A percentile compares a stretch with the other conserved stretches of the same genome.
These are phyloP conservation scores for Danionella dracula DNA, from an alignment of 2,797 vertebrate species.

Conservation along the genomic window DNA sequence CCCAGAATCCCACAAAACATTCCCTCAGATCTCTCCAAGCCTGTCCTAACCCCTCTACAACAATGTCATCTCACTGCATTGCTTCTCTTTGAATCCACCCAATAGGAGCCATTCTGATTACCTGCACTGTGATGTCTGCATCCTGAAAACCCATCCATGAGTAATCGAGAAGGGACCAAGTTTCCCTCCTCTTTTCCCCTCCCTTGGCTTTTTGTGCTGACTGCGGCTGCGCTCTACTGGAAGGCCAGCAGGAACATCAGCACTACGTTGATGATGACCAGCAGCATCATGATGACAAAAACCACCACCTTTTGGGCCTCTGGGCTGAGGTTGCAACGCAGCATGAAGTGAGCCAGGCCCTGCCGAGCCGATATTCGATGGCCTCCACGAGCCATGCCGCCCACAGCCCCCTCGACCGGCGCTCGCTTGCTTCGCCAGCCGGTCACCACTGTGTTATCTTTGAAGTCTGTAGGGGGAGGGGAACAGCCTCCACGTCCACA, in stretches of 20 bases:
- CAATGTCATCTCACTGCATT: neutral
- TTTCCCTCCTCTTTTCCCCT: constrained; percentile 25
- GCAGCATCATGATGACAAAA: constrained; percentile 90
- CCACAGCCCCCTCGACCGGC: constrained; percentile 26
- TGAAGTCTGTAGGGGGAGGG: neutral
- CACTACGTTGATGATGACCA: constrained; percentile 94
- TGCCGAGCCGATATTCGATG: constrained; percentile 17
- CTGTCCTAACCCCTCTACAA: no score
- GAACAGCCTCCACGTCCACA: constrained; percentile 42
- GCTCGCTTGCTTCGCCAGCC: neutral
- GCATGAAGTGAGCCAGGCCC: constrained; percentile 74
- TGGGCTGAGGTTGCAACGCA: constrained; percentile 90
- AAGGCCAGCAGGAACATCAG: constrained; percentile 95
- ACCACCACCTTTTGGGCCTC: constrained; percentile 92
- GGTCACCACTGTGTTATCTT: neutral
- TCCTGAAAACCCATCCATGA: constrained; percentile 61
- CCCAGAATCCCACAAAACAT: neutral
- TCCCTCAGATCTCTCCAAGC: neutral
- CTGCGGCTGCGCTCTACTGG: constrained; percentile 65
- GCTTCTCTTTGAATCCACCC: neutral
- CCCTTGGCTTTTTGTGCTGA: neutral
- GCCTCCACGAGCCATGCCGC: constrained; percentile 59
- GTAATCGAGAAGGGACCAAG: constrained; percentile 27
- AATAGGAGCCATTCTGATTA: constrained; percentile 38
- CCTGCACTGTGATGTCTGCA: constrained; percentile 53